Conservation (phyloP, 2,797 vertebrate genomes). For the Neopelma chrysocephalum region DNA sequence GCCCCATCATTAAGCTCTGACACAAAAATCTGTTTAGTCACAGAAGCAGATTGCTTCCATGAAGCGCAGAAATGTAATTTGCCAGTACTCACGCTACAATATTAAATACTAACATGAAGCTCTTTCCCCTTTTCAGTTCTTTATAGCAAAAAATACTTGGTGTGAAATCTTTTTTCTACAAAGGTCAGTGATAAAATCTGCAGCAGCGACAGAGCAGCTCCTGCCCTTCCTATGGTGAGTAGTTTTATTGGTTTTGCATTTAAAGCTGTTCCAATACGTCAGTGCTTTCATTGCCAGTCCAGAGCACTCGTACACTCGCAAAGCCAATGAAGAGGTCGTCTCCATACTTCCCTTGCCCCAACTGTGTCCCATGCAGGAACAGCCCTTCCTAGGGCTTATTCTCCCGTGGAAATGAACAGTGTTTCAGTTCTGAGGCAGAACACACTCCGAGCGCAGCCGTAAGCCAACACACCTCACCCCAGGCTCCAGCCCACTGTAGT, state of each 20-base stretch:
- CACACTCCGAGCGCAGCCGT: neutral
- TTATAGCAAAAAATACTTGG: constrained; percentile 41
- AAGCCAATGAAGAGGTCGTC: neutral
- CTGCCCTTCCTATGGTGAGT: neutral
- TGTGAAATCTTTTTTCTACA: constrained; percentile 36
- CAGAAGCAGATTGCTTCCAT: constrained; percentile 43
- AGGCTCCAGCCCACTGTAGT: constrained; percentile 37
- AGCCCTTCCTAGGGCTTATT: neutral
- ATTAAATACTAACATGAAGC: constrained; percentile 42
- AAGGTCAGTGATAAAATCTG: constrained; percentile 35
- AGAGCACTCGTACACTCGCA: neutral
- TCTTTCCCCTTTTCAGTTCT: constrained; percentile 44
- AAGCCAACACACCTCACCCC: neutral
- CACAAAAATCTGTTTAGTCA: constrained; percentile 55
- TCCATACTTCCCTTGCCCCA: fast-evolving
- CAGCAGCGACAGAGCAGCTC: neutral
- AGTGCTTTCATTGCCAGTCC: neutral
- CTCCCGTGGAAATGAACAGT: neutral
- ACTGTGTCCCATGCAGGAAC: neutral
- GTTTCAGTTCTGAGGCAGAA: neutral
- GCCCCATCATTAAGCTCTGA: constrained; percentile 11
- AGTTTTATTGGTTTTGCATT: constrained; percentile 31
- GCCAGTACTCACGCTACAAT: constrained; percentile 32
- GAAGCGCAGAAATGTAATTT: constrained; percentile 41
- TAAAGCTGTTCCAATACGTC: neutral